Evolutionary conservation across 2,888 invertebrate genomes (phyloP).

Genomic region (Meloe dianella): DNA sequence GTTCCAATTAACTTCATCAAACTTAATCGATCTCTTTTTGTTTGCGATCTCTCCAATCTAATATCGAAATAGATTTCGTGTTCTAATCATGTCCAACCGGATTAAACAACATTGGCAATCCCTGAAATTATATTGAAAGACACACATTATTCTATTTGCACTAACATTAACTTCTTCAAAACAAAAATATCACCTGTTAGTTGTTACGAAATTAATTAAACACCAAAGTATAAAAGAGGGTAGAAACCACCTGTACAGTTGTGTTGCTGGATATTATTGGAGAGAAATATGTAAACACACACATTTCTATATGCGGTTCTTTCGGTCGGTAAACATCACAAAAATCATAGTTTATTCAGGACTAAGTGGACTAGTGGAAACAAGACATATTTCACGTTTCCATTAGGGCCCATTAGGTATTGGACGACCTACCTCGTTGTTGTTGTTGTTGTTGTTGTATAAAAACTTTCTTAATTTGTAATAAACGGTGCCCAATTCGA

Average conservation of each 20-base stretch:
- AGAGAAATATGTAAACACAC: not conserved
- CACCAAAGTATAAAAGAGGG: not conserved
- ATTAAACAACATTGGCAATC: not conserved
- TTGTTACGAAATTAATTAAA: not conserved
- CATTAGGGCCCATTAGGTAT: slow-evolving; percentile 21
- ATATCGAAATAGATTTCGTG: not conserved
- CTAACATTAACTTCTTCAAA: not conserved
- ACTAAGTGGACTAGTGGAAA: slow-evolving; percentile 27
- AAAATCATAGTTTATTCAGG: slow-evolving; percentile 30
- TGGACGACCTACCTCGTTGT: not conserved
- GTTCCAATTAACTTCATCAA: slow-evolving; percentile 4
- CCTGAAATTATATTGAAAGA: not conserved
- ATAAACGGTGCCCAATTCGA: too few species aligned
- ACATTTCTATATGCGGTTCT: not conserved
- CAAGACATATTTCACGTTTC: slow-evolving; percentile 30
- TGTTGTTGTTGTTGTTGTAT: not conserved
- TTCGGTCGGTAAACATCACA: slow-evolving; percentile 24
- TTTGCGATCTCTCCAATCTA: not conserved
- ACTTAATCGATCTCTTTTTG: not conserved
- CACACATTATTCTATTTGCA: not conserved
- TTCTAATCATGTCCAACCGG: not conserved
- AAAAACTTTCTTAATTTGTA: not conserved
- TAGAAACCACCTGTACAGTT: not conserved
- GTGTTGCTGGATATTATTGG: not conserved
- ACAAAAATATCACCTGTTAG: not conserved